Base-by-base conservation (phyloP, 1,140 invertebrate species). In the Drosophila nannoptera region DNA sequence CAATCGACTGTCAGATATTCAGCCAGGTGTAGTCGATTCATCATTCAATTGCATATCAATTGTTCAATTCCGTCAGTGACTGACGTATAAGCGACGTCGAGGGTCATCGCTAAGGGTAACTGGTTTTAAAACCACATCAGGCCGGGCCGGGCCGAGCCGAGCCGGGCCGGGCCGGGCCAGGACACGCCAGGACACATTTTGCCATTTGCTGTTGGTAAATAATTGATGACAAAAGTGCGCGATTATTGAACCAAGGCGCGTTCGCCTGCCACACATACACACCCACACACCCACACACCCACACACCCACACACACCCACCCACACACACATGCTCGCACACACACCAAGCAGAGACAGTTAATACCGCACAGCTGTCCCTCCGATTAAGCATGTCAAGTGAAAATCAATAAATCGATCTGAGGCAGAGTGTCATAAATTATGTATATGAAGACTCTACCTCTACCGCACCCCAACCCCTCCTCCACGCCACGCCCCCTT, bases 371-470 rank as follows among this genome's bases (percentile, higher is more conserved):
- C 9, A n/a, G 22, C 8, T 3, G 6, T 33, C n/a, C n/a, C 31
- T 32, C n/a, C 32, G 12, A 22, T 49, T 36, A 64, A 68, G 16
- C 62, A 70, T 74, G 71, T 77, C 71, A 71, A 55, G 52, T 55
- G 63, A 71, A 77, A 84, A 84, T 84, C 77, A 62, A 84, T 84
- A 61, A 60, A 86, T 84, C 77, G 81, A 84, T 84, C 61, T 63
- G 54, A 31, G 38, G 29, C 48, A 11, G 42, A 42, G 46, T 56
- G 40, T 9, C 43, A 54, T 61, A 46, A 74, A 62, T 56, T 46
- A 65, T 43, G 54, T 38, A 40, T 49, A 40, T 49, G 49, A 11
- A 40, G 22, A 59, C 46, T 16, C 31, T 22, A 22, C 22, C 22
- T n/a, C n/a, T n/a, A n/a, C n/a, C n/a, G n/a, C n/a, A n/a, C n/a